phyloP scores from a whole-genome alignment of 2,888 invertebrate genomes.

The Steinernema carpocapsae region DNA sequence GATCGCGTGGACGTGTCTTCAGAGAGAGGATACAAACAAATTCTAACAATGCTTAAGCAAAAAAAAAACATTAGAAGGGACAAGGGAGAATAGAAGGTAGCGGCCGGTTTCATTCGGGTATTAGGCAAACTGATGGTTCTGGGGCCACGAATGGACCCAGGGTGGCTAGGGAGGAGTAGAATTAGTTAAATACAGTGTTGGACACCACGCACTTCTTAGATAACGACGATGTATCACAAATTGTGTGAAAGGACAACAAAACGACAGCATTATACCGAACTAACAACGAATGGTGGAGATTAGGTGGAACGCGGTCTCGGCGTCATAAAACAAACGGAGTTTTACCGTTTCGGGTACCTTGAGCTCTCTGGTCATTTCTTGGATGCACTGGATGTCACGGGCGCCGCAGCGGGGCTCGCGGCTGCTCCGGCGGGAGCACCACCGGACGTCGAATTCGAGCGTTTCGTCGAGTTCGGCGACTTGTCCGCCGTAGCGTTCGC shows the following conservation, averaged over 20 bases:
- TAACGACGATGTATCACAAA: slow-evolving; percentile 25
- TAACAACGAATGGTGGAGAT: slow-evolving; percentile 26
- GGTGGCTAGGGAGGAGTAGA: too few species aligned
- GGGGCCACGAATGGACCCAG: too few species aligned
- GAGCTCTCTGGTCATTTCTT: slow-evolving; percentile 30
- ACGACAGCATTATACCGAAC: slow-evolving; percentile 32
- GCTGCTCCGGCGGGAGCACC: background rate
- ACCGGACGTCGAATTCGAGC: slow-evolving; percentile 20
- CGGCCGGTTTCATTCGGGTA: background rate
- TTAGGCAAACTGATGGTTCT: background rate
- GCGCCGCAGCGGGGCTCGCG: background rate
- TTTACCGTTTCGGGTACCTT: slow-evolving; percentile 19
- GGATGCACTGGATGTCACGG: background rate
- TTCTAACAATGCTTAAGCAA: slow-evolving; percentile 29
- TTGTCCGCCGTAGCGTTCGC: slow-evolving; percentile 1
- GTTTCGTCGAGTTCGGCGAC: slow-evolving; percentile 28
- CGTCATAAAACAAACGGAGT: slow-evolving; percentile 10
- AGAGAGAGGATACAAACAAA: background rate
- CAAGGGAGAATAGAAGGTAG: background rate
- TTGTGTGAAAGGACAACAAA: slow-evolving; percentile 31
- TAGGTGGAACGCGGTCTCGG: slow-evolving; percentile 1
- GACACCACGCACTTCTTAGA: slow-evolving; percentile 31
- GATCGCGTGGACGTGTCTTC: background rate
- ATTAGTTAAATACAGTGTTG: slow-evolving; percentile 31
- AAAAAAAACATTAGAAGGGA: slow-evolving; percentile 4